Base-by-base conservation (phyloP, 2,888 invertebrate species). In the Drosophila infuscata region DNA sequence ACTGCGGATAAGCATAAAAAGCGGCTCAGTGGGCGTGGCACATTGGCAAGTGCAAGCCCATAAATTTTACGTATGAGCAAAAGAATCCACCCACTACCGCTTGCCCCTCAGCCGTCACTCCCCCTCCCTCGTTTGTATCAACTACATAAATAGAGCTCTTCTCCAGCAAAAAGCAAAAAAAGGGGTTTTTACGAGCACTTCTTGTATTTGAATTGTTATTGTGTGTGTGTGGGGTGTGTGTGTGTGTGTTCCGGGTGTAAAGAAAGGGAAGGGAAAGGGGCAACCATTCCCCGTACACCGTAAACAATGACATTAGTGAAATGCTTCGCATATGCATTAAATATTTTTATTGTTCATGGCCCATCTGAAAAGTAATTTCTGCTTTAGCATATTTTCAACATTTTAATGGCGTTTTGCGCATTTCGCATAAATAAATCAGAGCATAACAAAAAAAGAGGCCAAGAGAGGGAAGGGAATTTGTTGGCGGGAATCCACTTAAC, bases 261-360 rank as follows among this genome's bases (percentile, higher is more conserved):
- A 38, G 38, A 3, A 46, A 7, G 46, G 7, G 12, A 0, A 3
- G 12, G 15, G 1, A 48, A 11, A 7, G 36, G 1, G 51, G 32
- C 25, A 8, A 48, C 5, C 25, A 20, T 33, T n/a, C 36, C 48
- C 36, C 48, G 30, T 49, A 38, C 43, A 51, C 59, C 59, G 65
- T 63, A 49, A 75, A 75, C 83, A 89, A 89, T 74, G 81, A 77
- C 83, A 73, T 81, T 76, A 67, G 67, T 60, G 67, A 41, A 48
- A 69, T 43, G 60, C 51, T 62, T 74, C 69, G 54, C 74, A 74
- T 70, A 76, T 89, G 83, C 88, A 85, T 89, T 89, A 88, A 89
- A 89, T 65, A 79, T 88, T 89, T 88, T 89, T 89, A 85, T 89
- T 89, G 86, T 85, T 88, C 41, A 58, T 43, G 53, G 60, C 58